Evolutionary conservation across 2,113 vertebrate genomes (phyloP).

Genomic region (Piprites chloris): DNA sequence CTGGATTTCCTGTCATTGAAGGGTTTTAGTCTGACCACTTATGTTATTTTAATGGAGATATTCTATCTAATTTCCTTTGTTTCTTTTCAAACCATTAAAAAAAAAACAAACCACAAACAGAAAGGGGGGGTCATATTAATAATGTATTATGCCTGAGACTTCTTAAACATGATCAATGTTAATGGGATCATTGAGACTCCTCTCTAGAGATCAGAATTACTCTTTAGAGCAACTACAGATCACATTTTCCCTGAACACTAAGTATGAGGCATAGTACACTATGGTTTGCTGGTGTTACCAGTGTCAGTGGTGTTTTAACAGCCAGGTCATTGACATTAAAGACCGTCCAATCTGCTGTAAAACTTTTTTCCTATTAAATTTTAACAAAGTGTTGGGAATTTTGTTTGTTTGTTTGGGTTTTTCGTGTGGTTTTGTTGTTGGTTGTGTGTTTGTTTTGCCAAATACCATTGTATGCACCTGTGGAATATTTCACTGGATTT

Average conservation of each 20-base stretch:
- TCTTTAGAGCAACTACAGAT: constrained; percentile 8
- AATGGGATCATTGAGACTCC: constrained; percentile 48
- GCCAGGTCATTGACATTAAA: not conserved
- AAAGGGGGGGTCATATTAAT: constrained; percentile 12
- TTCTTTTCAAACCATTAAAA: constrained; percentile 43
- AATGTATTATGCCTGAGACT: constrained; percentile 43
- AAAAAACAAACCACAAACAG: not conserved
- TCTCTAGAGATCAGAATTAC: constrained; percentile 10
- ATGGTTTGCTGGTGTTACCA: not conserved
- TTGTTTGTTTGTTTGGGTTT: too few relatives aligned
- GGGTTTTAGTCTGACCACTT: constrained; percentile 25
- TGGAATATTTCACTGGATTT: not conserved
- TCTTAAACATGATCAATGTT: constrained; percentile 44
- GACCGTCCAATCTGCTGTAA: not conserved
- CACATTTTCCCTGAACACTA: constrained; percentile 5
- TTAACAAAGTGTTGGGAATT: not conserved
- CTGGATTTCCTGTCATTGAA: constrained; percentile 48
- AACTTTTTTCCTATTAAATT: not conserved
- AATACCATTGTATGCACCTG: not conserved
- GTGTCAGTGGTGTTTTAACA: not conserved
- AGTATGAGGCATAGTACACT: not conserved
- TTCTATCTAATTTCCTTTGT: constrained; percentile 49
- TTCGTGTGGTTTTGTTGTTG: too few relatives aligned
- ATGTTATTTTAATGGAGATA: constrained; percentile 43
- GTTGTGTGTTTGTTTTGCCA: not conserved